These are phyloP conservation scores for Zingel zingel DNA, from an alignment of 2,113 vertebrate species.

Conservation along the genomic window DNA sequence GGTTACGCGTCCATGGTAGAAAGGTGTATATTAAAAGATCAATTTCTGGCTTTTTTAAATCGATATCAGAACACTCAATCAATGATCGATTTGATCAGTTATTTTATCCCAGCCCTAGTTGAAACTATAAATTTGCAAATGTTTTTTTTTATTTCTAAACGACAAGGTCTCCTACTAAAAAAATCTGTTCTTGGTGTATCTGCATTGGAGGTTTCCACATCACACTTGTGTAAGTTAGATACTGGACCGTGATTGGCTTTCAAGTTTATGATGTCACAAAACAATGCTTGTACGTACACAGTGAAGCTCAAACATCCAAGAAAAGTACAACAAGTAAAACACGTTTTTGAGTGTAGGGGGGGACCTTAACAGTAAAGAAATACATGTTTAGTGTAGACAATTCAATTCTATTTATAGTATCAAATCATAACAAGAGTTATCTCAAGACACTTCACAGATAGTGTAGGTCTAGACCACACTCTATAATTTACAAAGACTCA, in stretches of 20 bases:
- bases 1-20: too few species aligned
- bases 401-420: too few species aligned
- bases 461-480: too few species aligned
- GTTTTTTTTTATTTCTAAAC: not conserved
- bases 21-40: too few species aligned
- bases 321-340: not conserved
- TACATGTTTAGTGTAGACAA: not conserved
- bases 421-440: too few species aligned
- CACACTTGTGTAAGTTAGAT: not conserved
- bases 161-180: not conserved
- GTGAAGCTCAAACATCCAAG: not conserved
- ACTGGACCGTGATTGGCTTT: not conserved
- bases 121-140: not conserved
- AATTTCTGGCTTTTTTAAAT: too few species aligned
- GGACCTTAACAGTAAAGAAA: not conserved
- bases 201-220: not conserved
- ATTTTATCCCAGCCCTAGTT: too few species aligned
- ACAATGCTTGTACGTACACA: not conserved
- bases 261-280: not conserved
- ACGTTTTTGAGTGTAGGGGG: too few species aligned
- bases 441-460: too few species aligned
- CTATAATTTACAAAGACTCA: too few species aligned
- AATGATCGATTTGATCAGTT: too few species aligned
- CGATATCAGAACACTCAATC: too few species aligned
- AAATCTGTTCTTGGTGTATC: not conserved